Conservation (phyloP, 2,797 vertebrate species). For the Protonibea diacanthus region DNA sequence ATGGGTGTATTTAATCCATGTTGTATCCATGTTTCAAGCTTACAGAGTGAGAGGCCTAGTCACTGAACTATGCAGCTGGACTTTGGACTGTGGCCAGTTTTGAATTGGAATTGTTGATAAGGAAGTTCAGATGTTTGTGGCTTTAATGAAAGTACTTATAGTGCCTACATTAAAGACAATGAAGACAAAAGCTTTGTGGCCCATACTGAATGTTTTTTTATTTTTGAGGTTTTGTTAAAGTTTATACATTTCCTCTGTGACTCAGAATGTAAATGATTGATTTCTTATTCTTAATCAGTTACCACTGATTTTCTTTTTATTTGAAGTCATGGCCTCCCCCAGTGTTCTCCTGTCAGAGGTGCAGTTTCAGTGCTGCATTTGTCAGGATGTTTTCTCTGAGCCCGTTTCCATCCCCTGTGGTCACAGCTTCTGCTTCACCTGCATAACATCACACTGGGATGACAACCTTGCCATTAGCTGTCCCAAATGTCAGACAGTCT, state of each 20-base stretch:
- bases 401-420: constrained; percentile 84
- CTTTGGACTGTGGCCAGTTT: constrained; percentile 54
- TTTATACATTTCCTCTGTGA: neutral
- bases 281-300: neutral
- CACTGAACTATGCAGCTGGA: constrained; percentile 48
- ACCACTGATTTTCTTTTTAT: neutral
- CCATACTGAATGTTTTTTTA: neutral
- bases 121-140: neutral
- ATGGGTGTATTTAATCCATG: neutral
- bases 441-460: constrained; percentile 76
- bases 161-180: neutral
- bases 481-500: constrained; percentile 74
- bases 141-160: neutral
- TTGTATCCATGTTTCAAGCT: constrained; percentile 7
- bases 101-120: constrained; percentile 29
- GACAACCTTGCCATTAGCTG: constrained; percentile 55
- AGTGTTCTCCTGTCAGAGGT: constrained; percentile 66
- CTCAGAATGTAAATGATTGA: constrained; percentile 28
- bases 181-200: neutral
- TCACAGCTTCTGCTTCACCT: constrained; percentile 83
- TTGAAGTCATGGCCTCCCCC: constrained; percentile 54
- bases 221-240: neutral
- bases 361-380: constrained; percentile 81
- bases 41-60: constrained; percentile 4
- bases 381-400: constrained; percentile 77